Percentiles rank a stretch among this genome's conserved stretches.
These are phyloP conservation scores for Cantharis nigra DNA, from an alignment of 2,888 invertebrate species.

Conservation along the genomic window DNA sequence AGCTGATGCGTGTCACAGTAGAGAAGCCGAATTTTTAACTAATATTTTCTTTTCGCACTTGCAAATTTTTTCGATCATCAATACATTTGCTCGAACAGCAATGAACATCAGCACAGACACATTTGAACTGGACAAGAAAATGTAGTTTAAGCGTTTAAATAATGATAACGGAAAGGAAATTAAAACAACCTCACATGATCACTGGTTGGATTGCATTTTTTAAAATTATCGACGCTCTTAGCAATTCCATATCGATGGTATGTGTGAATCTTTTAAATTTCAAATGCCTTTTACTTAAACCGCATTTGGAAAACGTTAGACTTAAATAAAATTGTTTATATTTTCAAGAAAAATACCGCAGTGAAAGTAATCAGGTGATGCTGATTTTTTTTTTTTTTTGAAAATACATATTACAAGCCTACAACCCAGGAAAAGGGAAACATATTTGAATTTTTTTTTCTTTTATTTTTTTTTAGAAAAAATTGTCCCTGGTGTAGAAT, in stretches of 20 bases:
- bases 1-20: background rate
- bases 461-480: background rate
- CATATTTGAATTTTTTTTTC: background rate
- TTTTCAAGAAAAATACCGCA: background rate
- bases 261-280: background rate
- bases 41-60: background rate
- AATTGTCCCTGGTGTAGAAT: background rate
- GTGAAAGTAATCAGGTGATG: background rate
- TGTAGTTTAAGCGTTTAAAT: constrained; percentile 2
- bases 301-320: background rate
- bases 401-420: too few relatives aligned
- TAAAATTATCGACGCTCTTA: background rate
- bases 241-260: background rate
- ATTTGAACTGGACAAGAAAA: background rate
- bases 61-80: background rate
- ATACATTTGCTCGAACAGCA: background rate
- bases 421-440: background rate
- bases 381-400: background rate
- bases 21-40: background rate
- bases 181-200: constrained; percentile 4
- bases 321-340: background rate
- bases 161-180: constrained; percentile 16
- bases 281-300: background rate
- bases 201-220: background rate
- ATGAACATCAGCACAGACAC: background rate